These are phyloP conservation scores for Zonitis immaculata DNA, from an alignment of 2,888 invertebrate species.

Conservation along the genomic window DNA sequence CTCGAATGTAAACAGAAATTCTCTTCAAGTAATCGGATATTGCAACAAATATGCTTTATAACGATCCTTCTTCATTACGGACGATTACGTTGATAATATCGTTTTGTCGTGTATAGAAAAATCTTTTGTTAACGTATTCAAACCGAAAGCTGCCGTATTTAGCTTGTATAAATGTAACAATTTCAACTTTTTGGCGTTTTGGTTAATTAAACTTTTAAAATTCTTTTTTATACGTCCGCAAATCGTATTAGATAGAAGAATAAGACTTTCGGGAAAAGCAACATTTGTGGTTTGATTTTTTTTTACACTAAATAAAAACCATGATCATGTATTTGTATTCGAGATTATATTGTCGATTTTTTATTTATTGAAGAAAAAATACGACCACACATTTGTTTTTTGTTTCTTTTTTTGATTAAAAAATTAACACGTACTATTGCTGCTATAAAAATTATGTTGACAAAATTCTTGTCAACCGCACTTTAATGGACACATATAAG, in stretches of 20 bases:
- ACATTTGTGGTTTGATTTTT: conserved; percentile 27
- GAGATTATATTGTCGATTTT: not conserved
- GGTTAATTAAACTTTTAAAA: not conserved
- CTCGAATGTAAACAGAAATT: not conserved
- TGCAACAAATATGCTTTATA: not conserved
- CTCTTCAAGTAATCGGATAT: not conserved
- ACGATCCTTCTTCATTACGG: conserved; percentile 11
- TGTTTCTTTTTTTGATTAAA: too few relatives aligned
- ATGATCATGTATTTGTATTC: conserved; percentile 31
- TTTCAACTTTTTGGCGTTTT: not conserved
- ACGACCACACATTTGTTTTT: conserved; percentile 16
- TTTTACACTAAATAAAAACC: conserved; percentile 22
- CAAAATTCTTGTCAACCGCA: not conserved
- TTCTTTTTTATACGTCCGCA: not conserved
- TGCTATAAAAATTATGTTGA: conserved; percentile 1
- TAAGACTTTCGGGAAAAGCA: too few relatives aligned
- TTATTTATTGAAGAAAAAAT: not conserved
- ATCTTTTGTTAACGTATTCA: not conserved
- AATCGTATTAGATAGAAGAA: not conserved
- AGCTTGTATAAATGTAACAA: not conserved
- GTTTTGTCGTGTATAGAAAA: not conserved
- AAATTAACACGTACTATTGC: conserved; percentile 17
- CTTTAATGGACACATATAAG: not conserved
- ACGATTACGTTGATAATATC: conserved; percentile 18
- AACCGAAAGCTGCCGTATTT: too few relatives aligned